phyloP scores from a whole-genome alignment of 2,888 invertebrate species.

The Athalia rosae region DNA sequence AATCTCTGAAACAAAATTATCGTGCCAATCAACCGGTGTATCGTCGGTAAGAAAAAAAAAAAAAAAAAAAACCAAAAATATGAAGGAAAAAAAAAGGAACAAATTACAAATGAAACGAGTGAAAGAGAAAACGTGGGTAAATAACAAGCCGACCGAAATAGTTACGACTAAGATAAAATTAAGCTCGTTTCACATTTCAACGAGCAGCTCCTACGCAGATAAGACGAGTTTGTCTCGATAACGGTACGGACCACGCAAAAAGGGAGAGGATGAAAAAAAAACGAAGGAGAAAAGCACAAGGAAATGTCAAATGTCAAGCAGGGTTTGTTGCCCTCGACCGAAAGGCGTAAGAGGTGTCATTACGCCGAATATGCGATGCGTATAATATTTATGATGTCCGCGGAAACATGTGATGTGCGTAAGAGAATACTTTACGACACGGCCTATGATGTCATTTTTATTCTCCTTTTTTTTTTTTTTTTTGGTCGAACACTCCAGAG shows the following conservation, averaged over 20 bases:
- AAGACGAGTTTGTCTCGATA: background rate
- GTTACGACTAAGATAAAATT: too few species aligned
- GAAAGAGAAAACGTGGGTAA: too few species aligned
- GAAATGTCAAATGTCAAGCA: conserved; percentile 30
- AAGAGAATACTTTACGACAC: background rate
- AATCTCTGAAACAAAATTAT: conserved; percentile 78
- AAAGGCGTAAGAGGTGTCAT: background rate
- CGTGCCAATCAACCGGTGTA: background rate
- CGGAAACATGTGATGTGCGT: background rate
- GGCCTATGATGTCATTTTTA: too few species aligned
- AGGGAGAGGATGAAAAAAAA: background rate
- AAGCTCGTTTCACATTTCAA: background rate
- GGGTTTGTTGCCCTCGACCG: background rate
- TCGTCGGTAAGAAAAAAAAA: background rate
- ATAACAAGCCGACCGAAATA: too few species aligned
- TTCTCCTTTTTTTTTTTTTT: too few species aligned
- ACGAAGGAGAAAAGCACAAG: background rate
- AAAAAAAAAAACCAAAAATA: background rate
- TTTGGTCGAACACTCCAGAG: too few species aligned
- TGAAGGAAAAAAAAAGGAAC: background rate
- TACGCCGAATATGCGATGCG: background rate
- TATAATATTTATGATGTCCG: background rate
- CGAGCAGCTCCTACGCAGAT: background rate
- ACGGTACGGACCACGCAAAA: background rate
- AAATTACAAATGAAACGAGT: background rate